phyloP scores from a whole-genome alignment of 1,140 invertebrate genomes.

The Probaryconus sp. region DNA sequence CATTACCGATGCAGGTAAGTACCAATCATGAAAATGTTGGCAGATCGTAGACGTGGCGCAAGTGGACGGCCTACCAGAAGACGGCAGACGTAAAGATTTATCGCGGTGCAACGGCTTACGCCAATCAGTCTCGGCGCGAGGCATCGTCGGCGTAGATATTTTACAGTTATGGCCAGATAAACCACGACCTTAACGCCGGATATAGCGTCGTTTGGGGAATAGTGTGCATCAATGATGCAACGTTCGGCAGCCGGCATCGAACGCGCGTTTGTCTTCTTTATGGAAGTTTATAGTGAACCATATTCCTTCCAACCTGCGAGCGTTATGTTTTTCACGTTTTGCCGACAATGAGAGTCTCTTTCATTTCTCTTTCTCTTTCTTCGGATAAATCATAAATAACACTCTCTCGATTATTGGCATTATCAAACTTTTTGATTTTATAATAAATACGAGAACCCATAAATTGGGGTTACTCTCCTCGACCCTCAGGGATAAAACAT shows the following conservation, averaged over 20 bases:
- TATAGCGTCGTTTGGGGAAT: slow-evolving; percentile 75
- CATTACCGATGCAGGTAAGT: too few species aligned
- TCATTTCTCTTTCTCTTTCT: too few species aligned
- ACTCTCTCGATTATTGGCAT: slow-evolving; percentile 40
- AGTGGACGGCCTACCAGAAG: slow-evolving; percentile 47
- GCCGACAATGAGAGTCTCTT: slow-evolving; percentile 3
- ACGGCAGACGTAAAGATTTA: slow-evolving; percentile 66
- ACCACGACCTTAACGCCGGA: slow-evolving; percentile 72
- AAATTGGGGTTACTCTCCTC: slow-evolving; percentile 33
- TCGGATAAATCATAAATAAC: slow-evolving; percentile 42
- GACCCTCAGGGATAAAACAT: slow-evolving; percentile 31
- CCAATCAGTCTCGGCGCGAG: slow-evolving; percentile 68
- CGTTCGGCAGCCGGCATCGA: slow-evolving; percentile 69
- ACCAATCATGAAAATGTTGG: slow-evolving; percentile 36
- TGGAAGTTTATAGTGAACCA: slow-evolving; percentile 70
- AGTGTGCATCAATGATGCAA: slow-evolving; percentile 77
- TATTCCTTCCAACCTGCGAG: slow-evolving; percentile 56
- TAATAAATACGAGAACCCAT: slow-evolving; percentile 34
- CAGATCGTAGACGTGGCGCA: slow-evolving; percentile 44
- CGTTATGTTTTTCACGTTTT: slow-evolving; percentile 31
- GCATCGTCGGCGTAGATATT: slow-evolving; percentile 69
- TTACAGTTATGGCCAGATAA: slow-evolving; percentile 77
- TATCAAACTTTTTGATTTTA: slow-evolving; percentile 45
- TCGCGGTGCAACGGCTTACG: slow-evolving; percentile 63
- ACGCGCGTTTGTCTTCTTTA: slow-evolving; percentile 74